phyloP scores from a whole-genome alignment of 2,888 invertebrate genomes.

The Gerris lacustris region DNA sequence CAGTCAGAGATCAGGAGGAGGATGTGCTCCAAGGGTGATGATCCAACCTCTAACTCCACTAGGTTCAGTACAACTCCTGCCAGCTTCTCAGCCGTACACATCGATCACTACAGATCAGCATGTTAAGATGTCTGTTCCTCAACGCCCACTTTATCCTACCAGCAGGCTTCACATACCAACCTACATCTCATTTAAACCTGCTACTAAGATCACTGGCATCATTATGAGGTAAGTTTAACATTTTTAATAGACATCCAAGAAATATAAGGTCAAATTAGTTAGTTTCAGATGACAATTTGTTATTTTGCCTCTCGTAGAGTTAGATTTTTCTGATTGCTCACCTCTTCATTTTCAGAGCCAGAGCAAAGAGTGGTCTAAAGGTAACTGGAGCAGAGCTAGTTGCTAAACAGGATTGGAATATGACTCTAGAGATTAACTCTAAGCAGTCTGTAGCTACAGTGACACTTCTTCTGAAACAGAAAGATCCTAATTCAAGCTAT shows the following conservation, averaged over 20 bases:
- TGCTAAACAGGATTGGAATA: conserved; percentile 68
- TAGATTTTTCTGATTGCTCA: too few species aligned
- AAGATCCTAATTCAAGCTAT: conserved; percentile 10
- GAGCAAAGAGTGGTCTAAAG: conserved; percentile 76
- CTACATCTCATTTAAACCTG: conserved; percentile 59
- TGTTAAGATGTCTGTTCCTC: conserved; percentile 72
- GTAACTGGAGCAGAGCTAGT: conserved; percentile 69
- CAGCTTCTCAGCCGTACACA: conserved; percentile 67
- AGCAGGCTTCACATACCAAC: conserved; percentile 83
- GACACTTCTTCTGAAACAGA: conserved; percentile 42
- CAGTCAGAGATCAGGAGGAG: conserved; percentile 37
- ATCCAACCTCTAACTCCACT: conserved; percentile 53
- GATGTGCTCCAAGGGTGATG: conserved; percentile 51
- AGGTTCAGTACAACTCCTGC: conserved; percentile 43
- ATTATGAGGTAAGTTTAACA: conserved; percentile 59
- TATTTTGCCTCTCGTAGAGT: too few species aligned
- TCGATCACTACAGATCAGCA: conserved; percentile 74
- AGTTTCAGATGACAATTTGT: conserved; percentile 3
- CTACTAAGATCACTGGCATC: conserved; percentile 53
- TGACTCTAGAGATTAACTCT: conserved; percentile 72
- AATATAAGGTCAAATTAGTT: neutral
- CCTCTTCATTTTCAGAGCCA: conserved; percentile 49
- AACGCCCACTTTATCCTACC: conserved; percentile 77
- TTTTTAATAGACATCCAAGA: neutral
- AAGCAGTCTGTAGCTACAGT: conserved; percentile 81